A percentile compares a stretch with the other conserved stretches of the same genome.
phyloP scores from a whole-genome alignment of 1,140 invertebrate genomes.

The Harlomillsia oculata region DNA sequence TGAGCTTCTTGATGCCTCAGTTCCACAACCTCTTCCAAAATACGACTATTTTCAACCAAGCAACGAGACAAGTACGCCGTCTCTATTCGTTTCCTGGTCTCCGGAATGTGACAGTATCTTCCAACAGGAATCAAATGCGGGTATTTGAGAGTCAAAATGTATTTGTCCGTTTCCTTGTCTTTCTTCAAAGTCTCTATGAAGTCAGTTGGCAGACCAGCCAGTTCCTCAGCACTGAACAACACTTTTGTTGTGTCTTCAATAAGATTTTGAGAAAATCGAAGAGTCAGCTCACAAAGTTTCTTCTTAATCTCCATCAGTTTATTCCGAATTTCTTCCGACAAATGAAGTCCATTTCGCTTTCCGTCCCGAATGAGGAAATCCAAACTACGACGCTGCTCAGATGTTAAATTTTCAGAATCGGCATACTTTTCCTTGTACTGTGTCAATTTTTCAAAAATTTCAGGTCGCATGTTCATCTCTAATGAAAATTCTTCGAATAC shows the following conservation, averaged over 20 bases:
- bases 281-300: conserved; percentile 44
- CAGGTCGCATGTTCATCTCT: conserved; percentile 45
- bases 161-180: conserved; percentile 38
- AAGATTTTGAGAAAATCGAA: conserved; percentile 46
- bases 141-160: conserved; percentile 46
- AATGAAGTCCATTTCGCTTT: conserved; percentile 47
- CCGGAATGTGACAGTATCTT: conserved; percentile 44
- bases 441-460: conserved; percentile 46
- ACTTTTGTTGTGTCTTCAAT: conserved; percentile 45
- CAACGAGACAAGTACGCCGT: conserved; percentile 46
- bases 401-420: conserved; percentile 42
- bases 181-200: conserved; percentile 44
- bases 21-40: conserved; percentile 47
- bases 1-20: conserved; percentile 45
- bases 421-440: conserved; percentile 38
- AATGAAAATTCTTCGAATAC: conserved; percentile 12
- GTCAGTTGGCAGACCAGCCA: conserved; percentile 43
- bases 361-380: conserved; percentile 40
- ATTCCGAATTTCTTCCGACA: conserved; percentile 42
- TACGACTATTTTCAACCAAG: conserved; percentile 44
- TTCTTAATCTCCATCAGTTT: conserved; percentile 45
- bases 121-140: conserved; percentile 49
- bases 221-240: conserved; percentile 44
- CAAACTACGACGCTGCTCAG: conserved; percentile 13
- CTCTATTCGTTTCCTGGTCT: conserved; percentile 43